These are phyloP conservation scores for Schrankia costaestrigalis DNA, from an alignment of 2,888 invertebrate species.

Conservation along the genomic window DNA sequence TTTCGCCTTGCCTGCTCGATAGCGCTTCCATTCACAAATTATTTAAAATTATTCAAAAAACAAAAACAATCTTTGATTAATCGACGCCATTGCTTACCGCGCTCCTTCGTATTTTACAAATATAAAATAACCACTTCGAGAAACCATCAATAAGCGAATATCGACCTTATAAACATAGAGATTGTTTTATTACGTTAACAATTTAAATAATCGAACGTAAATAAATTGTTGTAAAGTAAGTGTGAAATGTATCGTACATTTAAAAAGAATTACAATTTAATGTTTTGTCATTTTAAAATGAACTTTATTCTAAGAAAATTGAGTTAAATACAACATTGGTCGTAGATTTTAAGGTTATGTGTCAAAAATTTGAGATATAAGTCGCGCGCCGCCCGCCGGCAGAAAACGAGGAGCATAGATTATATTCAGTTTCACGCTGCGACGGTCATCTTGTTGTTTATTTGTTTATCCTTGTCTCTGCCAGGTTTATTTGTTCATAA, in stretches of 20 bases:
- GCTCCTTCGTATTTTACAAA: slow-evolving; percentile 38
- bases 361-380: slow-evolving; percentile 58
- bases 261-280: slow-evolving; percentile 23
- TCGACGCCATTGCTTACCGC: slow-evolving; percentile 49
- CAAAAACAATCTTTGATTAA: slow-evolving; percentile 58
- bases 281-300: slow-evolving; percentile 15
- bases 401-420: slow-evolving; percentile 59
- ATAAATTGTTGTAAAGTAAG: slow-evolving; percentile 35
- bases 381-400: slow-evolving; percentile 52
- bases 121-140: slow-evolving; percentile 16
- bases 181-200: slow-evolving; percentile 10
- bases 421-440: slow-evolving; percentile 66
- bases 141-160: slow-evolving; percentile 10
- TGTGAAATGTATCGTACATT: slow-evolving; percentile 41
- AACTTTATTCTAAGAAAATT: slow-evolving; percentile 12
- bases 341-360: slow-evolving; percentile 46
- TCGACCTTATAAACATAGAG: slow-evolving; percentile 22
- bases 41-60: slow-evolving; percentile 64
- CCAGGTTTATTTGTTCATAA: slow-evolving; percentile 38
- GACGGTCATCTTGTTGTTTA: slow-evolving; percentile 59
- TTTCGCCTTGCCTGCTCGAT: slow-evolving; percentile 45
- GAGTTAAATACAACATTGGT: slow-evolving; percentile 24
- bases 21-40: slow-evolving; percentile 65
- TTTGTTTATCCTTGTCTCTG: slow-evolving; percentile 51
- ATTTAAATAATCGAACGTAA: slow-evolving; percentile 19